These are phyloP conservation scores for Euwallacea fornicatus DNA, from an alignment of 1,140 invertebrate species.

Conservation along the genomic window DNA sequence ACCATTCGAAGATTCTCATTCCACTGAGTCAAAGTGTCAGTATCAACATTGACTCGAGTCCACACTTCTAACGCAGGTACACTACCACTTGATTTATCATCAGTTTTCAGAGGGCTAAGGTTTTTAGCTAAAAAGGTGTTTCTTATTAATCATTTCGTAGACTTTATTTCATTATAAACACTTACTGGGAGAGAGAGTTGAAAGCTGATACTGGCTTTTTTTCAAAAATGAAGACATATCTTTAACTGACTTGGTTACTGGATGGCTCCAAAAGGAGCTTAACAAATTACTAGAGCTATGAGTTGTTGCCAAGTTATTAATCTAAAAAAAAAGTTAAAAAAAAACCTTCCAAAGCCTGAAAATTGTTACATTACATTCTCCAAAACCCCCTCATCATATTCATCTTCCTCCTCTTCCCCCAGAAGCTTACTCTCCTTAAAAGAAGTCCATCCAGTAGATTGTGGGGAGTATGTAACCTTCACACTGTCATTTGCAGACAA, in stretches of 20 bases:
- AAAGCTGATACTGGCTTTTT: conserved; percentile 60
- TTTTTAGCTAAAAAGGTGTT: conserved; percentile 41
- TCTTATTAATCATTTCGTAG: not conserved
- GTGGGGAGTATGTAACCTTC: conserved; percentile 8
- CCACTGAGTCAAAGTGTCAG: conserved; percentile 64
- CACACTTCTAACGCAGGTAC: conserved; percentile 59
- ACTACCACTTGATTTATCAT: conserved; percentile 57
- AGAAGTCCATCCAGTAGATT: not conserved
- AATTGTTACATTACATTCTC: conserved; percentile 35
- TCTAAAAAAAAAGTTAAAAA: too few relatives aligned
- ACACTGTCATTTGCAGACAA: conserved; percentile 47
- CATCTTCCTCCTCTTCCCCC: conserved; percentile 52
- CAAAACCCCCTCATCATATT: conserved; percentile 1
- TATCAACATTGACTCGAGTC: conserved; percentile 64
- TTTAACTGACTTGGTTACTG: conserved; percentile 56
- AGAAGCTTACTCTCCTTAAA: conserved; percentile 13
- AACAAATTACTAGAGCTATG: conserved; percentile 43
- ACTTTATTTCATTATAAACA: conserved; percentile 3
- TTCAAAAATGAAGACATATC: conserved; percentile 59
- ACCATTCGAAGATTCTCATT: conserved; percentile 68
- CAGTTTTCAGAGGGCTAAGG: conserved; percentile 53
- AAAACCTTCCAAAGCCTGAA: not conserved
- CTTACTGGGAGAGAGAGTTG: conserved; percentile 57
- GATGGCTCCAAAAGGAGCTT: conserved; percentile 63
- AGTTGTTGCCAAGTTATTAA: not conserved